phyloP scores from a whole-genome alignment of 2,797 vertebrate species.

The Sebastes trivittatus region DNA sequence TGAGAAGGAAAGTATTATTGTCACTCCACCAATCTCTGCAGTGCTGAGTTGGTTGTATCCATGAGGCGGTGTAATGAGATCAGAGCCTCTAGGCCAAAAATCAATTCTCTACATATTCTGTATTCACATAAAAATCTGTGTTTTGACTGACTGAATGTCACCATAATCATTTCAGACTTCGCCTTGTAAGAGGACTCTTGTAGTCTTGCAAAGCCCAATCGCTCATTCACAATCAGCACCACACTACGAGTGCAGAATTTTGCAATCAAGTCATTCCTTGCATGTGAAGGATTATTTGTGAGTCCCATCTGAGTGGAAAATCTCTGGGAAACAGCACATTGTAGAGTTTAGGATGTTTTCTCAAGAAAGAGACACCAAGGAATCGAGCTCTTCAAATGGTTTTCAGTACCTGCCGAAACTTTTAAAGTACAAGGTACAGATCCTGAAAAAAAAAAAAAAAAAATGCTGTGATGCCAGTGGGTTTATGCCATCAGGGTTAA shows the following conservation, averaged over 20 bases:
- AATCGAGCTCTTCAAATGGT: constrained; percentile 4
- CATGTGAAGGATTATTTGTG: background rate
- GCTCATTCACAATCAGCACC: background rate
- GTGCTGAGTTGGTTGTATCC: background rate
- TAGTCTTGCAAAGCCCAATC: background rate
- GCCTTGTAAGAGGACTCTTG: background rate
- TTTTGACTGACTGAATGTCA: background rate
- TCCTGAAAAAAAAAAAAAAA: background rate
- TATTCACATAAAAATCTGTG: background rate
- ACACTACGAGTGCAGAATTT: background rate
- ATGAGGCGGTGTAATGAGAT: background rate
- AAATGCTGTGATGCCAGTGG: background rate
- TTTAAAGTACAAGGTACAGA: constrained; percentile 3
- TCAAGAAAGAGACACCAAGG: background rate
- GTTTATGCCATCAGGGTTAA: constrained; percentile 34
- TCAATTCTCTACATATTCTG: background rate
- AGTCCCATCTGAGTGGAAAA: background rate
- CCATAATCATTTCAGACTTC: background rate
- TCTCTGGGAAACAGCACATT: background rate
- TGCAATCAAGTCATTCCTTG: background rate
- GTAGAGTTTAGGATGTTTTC: background rate
- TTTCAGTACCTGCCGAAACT: constrained; percentile 18
- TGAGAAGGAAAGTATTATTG: background rate
- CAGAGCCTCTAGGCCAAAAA: background rate
- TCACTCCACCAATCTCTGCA: background rate